phyloP scores from a whole-genome alignment of 2,888 invertebrate genomes.

The Lithophane semibrunnea region DNA sequence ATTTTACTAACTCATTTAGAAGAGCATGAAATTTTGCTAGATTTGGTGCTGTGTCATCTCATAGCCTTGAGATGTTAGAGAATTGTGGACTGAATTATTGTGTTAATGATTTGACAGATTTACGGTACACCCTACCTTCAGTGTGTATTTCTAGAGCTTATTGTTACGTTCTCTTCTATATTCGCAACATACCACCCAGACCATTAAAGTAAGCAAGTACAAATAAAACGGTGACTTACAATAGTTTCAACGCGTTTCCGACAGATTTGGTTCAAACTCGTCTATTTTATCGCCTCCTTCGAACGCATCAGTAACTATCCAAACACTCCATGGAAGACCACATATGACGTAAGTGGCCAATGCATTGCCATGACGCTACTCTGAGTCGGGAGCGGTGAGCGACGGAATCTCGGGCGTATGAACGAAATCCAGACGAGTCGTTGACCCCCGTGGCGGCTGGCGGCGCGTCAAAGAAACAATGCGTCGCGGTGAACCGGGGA shows the following conservation, averaged over 20 bases:
- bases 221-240: conserved; percentile 28
- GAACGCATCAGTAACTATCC: conserved; percentile 45
- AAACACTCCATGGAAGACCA: conserved; percentile 51
- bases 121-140: neutral
- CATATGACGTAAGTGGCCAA: conserved; percentile 66
- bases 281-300: conserved; percentile 10
- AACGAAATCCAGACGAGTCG: conserved; percentile 89
- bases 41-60: neutral
- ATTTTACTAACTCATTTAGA: conserved; percentile 10
- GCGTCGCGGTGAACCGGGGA: conserved; percentile 76
- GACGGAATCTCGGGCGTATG: conserved; percentile 82
- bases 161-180: conserved; percentile 13
- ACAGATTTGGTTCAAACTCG: conserved; percentile 26
- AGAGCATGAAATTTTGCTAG: neutral
- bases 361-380: conserved; percentile 63
- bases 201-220: neutral
- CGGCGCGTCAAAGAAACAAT: conserved; percentile 89
- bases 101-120: conserved; percentile 15
- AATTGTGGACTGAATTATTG: neutral
- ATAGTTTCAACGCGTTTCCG: conserved; percentile 13
- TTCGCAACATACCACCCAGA: conserved; percentile 13
- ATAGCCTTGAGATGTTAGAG: conserved; percentile 9
- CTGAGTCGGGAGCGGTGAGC: conserved; percentile 62
- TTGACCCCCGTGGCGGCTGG: conserved; percentile 81
- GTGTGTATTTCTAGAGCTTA: neutral